phyloP scores from a whole-genome alignment of 2,888 invertebrate genomes.

The Encarsia formosa region DNA sequence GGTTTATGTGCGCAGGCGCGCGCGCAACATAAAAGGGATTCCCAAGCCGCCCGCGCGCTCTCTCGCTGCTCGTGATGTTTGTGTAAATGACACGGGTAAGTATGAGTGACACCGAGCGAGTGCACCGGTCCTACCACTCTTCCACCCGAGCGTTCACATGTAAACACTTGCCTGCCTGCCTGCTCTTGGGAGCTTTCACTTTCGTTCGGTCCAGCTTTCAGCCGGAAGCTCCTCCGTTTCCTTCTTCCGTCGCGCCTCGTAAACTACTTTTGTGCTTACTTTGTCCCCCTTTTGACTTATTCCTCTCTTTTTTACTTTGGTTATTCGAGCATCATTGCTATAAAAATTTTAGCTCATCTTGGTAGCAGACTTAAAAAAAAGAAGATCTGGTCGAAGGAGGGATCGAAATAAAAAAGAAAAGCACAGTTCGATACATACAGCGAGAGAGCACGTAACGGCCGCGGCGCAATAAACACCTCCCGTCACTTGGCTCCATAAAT shows the following conservation, averaged over 20 bases:
- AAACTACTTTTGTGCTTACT: slow-evolving; percentile 17
- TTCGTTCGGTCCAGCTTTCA: no score
- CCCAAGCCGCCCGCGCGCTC: slow-evolving; percentile 15
- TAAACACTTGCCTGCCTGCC: no score
- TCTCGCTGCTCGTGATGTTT: slow-evolving; percentile 47
- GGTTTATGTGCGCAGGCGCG: slow-evolving; percentile 50
- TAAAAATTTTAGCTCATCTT: no score
- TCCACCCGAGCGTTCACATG: slow-evolving; percentile 3
- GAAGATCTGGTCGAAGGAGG: no score
- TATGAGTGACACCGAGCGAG: slow-evolving; percentile 45
- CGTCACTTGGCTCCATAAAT: slow-evolving; percentile 52
- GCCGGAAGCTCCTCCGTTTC: background rate
- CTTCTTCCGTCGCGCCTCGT: slow-evolving; percentile 17
- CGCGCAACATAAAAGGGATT: slow-evolving; percentile 34
- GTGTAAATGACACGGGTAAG: slow-evolving; percentile 50
- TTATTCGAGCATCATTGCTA: no score
- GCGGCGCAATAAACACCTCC: slow-evolving; percentile 52
- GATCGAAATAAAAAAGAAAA: no score
- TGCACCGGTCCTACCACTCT: background rate
- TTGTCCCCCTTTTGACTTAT: slow-evolving; percentile 16
- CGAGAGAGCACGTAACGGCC: slow-evolving; percentile 47
- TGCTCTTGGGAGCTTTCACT: no score
- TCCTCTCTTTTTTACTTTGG: no score
- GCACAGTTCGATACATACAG: no score
- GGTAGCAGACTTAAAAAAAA: no score